These are phyloP conservation scores for Psittacara wagleri DNA, from an alignment of 2,113 vertebrate species.

Conservation along the genomic window DNA sequence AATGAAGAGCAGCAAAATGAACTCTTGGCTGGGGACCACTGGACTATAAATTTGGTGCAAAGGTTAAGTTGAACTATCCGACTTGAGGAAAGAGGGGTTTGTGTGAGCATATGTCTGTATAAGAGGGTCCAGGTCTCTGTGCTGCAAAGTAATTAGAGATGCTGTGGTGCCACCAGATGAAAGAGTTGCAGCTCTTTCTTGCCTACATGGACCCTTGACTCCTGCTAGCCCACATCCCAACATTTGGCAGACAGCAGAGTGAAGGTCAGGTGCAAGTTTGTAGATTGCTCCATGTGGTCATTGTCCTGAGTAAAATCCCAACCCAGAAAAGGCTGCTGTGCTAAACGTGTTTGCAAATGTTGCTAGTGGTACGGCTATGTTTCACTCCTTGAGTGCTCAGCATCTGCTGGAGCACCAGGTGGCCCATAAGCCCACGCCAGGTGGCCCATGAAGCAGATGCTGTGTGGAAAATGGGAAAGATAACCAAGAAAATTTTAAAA, in stretches of 20 bases:
- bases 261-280: background rate
- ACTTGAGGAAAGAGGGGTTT: background rate
- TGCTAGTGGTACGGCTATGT: background rate
- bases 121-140: background rate
- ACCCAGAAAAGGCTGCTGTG: background rate
- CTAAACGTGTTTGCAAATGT: background rate
- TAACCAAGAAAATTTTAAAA: background rate
- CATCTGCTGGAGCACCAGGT: background rate
- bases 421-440: background rate
- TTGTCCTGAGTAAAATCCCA: background rate
- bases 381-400: background rate
- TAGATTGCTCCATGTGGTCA: background rate
- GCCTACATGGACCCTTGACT: rapidly evolving
- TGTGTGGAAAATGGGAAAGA: background rate
- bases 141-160: background rate
- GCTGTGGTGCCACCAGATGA: background rate
- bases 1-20: background rate
- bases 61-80: background rate
- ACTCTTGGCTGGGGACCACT: background rate
- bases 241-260: background rate
- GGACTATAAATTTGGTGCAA: background rate
- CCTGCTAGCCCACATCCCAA: background rate
- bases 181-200: background rate
- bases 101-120: background rate
- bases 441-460: background rate